Base-by-base conservation (phyloP, 2,113 vertebrate genomes). In the Ifrita kowaldi region DNA sequence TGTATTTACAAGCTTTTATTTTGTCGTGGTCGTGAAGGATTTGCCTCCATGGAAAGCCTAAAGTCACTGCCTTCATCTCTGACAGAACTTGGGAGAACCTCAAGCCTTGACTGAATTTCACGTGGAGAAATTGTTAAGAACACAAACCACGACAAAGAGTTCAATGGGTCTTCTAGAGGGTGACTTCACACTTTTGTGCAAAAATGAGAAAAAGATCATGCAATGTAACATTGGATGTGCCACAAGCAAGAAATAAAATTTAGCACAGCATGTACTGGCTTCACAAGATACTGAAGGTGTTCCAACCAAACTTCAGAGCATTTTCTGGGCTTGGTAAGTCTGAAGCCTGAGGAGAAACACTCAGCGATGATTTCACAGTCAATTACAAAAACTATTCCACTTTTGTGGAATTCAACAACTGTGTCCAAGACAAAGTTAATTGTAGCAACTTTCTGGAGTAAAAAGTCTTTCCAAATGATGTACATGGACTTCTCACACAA, bases 101-200 rank as follows among this genome's bases (percentile, higher is more conserved):
- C 20, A 47, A 74, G 42, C 28, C 35, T 78, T 44, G 24, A 78
- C 19, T 47, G 16, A 60, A 65, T 30, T 79, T 52, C 74, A 73
- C 0, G 0, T 3, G 56, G 14, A 63, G 19, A 35, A 62, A 85
- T 23, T 75, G 23, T 35, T 55, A 59, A 0, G 0, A 88, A 23
- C 10, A 71, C 5, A 76, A 94, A 37, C 21, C 16, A 55, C 3
- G n/a, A 59, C 10, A 55, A 33, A 68, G 23, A 24, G 17, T 69
- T 49, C 21, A 71, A 1, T 13, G 13, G 41, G n/a, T 68, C 44
- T 62, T 28, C 39, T 33, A 42, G 37, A 78, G 11, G 32, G 16
- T 67, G 30, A 28, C 9, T 53, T 71, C 59, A 76, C 57, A 69
- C 17, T 79, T 78, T 0, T 11, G 14, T 26, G 10, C n/a, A 17